Evolutionary conservation across 2,113 vertebrate species (phyloP), one percentile per base, ranked within the genome.

Genomic region (Tympanuchus pallidicinctus): DNA sequence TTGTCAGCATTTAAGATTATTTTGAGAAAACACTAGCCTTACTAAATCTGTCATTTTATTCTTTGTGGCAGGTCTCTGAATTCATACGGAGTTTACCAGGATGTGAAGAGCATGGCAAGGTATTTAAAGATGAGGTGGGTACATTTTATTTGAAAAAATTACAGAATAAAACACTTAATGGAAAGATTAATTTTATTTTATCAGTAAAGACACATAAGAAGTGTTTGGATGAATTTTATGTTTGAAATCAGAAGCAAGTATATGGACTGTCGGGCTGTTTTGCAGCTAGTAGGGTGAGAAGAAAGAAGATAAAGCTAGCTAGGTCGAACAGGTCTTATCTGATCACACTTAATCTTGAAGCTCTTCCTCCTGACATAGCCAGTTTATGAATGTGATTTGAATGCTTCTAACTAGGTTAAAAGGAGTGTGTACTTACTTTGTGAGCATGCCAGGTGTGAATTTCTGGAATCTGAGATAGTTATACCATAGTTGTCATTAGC

Each of bases 121-220:
- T 98, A n/a, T 99, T 99, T 97, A 98, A 98, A 95, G 98, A 99
- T 59, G 98, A 99, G 97, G 98, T 99, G 96, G 92, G 97, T 97
- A 28, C 85, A 66, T 86, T 93, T 87, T 72, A 21, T 65, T 87
- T 85, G 27, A 32, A 36, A 85, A 88, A 66, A 18, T 50, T 20
- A n/a, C 9, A 24, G 28, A 81, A 7, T 40, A 43, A 13, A 72
- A 54, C 84, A 34, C 45, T 47, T 63, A 47, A 5, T 76, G 32
- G 30, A 85, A 85, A 70, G 48, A 43, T 66, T 64, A 63, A 43
- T 38, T 87, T 73, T 70, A 60, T 77, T 43, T 76, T 10, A 54
- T 63, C 10, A 27, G 36, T 78, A 59, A 61, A 81, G 50, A 45
- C 42, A 10, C 7, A 21, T 45, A 32, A 4, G 52, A 52, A 54